Conservation (phyloP, 2,113 vertebrate genomes). For the Gopherus flavomarginatus region DNA sequence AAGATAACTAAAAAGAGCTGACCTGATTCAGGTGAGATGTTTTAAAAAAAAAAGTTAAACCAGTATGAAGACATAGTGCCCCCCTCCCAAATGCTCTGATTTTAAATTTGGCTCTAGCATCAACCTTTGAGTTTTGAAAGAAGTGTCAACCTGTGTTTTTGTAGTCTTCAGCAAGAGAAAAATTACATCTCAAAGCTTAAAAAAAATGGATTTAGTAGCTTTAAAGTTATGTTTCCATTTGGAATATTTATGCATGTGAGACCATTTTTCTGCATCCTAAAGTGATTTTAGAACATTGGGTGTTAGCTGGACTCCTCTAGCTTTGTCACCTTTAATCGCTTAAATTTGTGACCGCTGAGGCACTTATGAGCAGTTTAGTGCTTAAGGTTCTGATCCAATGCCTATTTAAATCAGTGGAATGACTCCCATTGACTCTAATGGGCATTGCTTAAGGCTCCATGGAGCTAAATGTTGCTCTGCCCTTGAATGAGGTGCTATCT, state of each 20-base stretch:
- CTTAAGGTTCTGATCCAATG: not conserved
- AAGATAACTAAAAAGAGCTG: not conserved
- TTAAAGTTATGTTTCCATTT: not conserved
- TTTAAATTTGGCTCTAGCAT: not conserved
- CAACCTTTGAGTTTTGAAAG: rapidly evolving
- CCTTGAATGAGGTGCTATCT: slow-evolving; percentile 27
- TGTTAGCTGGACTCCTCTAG: not conserved
- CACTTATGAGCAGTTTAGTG: rapidly evolving
- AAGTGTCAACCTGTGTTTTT: rapidly evolving
- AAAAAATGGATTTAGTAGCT: not conserved
- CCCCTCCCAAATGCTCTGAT: rapidly evolving
- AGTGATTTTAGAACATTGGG: not conserved
- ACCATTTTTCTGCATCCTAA: rapidly evolving
- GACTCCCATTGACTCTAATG: not conserved
- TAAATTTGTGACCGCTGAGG: not conserved
- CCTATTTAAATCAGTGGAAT: not conserved
- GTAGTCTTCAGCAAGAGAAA: not conserved
- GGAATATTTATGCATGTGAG: not conserved
- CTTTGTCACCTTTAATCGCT: not conserved
- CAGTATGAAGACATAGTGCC: rapidly evolving
- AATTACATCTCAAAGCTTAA: not conserved
- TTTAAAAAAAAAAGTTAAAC: not conserved
- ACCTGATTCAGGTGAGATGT: not conserved
- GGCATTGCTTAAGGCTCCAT: not conserved
- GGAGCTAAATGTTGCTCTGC: not conserved